A percentile compares a stretch with the other conserved stretches of the same genome.
Conservation (phyloP, 2,888 invertebrate genomes). For the Leucophenga maculata region DNA sequence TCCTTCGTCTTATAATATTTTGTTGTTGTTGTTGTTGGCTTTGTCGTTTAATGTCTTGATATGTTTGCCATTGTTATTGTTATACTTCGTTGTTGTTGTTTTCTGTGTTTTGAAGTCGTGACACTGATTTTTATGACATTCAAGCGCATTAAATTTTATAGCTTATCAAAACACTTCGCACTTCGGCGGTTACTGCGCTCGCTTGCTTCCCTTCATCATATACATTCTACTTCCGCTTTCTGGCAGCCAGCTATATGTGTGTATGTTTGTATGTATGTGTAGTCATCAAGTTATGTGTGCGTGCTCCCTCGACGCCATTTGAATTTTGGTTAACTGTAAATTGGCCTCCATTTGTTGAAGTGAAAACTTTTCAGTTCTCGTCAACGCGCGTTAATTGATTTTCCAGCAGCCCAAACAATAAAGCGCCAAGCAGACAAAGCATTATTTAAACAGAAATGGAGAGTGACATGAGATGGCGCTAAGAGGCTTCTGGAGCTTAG, state of each 20-base stretch:
- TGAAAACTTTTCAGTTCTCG: slow-evolving; percentile 54
- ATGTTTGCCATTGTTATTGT: slow-evolving; percentile 52
- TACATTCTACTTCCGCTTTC: slow-evolving; percentile 3
- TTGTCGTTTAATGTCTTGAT: slow-evolving; percentile 36
- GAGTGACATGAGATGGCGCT: slow-evolving; percentile 31
- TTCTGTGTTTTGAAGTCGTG: slow-evolving; percentile 42
- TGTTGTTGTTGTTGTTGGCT: background rate
- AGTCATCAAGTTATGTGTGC: background rate
- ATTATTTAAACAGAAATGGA: slow-evolving; percentile 35
- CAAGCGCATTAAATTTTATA: slow-evolving; percentile 56
- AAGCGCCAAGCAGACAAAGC: slow-evolving; percentile 14
- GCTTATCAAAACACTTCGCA: slow-evolving; percentile 62
- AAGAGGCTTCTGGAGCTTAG: slow-evolving; percentile 23
- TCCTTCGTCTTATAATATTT: too few species aligned
- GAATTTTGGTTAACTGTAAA: slow-evolving; percentile 64
- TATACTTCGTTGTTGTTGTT: slow-evolving; percentile 41
- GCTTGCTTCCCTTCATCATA: slow-evolving; percentile 11
- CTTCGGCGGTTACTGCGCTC: slow-evolving; percentile 35
- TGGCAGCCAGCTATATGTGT: slow-evolving; percentile 24
- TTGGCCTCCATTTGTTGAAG: slow-evolving; percentile 49
- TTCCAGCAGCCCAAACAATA: slow-evolving; percentile 58
- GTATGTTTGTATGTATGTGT: background rate
- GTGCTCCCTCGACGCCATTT: slow-evolving; percentile 51
- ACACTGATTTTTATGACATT: slow-evolving; percentile 59
- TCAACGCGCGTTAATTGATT: slow-evolving; percentile 59